phyloP scores from a whole-genome alignment of 2,888 invertebrate genomes.

The Chrysodeixis includens region DNA sequence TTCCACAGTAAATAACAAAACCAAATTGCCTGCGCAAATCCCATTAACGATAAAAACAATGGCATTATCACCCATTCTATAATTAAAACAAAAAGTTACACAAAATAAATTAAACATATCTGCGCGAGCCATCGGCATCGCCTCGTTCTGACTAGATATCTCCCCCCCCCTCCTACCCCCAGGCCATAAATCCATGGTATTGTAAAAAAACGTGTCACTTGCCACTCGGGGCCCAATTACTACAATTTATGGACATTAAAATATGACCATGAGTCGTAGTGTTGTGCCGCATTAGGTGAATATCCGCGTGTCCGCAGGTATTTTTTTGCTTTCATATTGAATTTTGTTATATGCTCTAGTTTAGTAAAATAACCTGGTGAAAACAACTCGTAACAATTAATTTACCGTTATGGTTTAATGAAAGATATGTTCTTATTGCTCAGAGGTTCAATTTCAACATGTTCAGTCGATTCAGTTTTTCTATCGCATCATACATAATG shows the following conservation, averaged over 20 bases:
- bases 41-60: conserved; percentile 30
- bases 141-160: conserved; percentile 42
- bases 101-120: conserved; percentile 40
- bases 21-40: conserved; percentile 7
- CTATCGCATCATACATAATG: neutral
- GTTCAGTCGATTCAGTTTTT: no score
- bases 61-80: conserved; percentile 19
- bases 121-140: conserved; percentile 24
- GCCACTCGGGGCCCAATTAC: conserved; percentile 54
- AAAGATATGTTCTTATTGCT: no score
- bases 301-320: conserved; percentile 19
- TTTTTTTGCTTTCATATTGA: neutral
- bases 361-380: no score
- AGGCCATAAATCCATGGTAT: conserved; percentile 17
- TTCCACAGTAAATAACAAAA: conserved; percentile 14
- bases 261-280: conserved; percentile 51
- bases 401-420: no score
- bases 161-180: neutral
- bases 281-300: conserved; percentile 17
- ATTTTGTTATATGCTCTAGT: no score
- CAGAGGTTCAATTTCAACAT: no score
- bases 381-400: no score
- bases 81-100: conserved; percentile 41
- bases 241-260: conserved; percentile 61
- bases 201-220: conserved; percentile 44